A percentile compares a stretch with the other conserved stretches of the same genome.
These are phyloP conservation scores for Clistopyga incitator DNA, from an alignment of 2,888 invertebrate species.

Conservation along the genomic window DNA sequence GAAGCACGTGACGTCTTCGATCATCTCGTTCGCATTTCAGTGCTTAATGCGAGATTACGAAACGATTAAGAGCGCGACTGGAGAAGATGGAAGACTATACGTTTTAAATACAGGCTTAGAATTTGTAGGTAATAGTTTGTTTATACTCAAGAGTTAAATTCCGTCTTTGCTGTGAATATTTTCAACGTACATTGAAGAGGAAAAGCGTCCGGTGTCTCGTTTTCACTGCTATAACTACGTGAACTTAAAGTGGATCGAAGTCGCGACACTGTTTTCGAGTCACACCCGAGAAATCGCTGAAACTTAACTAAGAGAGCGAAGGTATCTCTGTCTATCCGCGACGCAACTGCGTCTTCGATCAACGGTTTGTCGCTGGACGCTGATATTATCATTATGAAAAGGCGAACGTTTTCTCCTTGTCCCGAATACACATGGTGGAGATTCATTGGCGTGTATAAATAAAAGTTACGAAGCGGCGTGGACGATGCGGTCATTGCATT, in stretches of 20 bases:
- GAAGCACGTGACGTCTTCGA: no score
- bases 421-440: constrained; percentile 27
- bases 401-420: constrained; percentile 52
- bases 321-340: constrained; percentile 8
- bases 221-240: not conserved
- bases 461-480: constrained; percentile 21
- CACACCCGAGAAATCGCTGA: not conserved
- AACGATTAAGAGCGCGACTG: not conserved
- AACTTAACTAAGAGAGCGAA: constrained; percentile 3
- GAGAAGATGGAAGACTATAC: not conserved
- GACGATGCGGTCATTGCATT: constrained; percentile 18
- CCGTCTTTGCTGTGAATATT: not conserved
- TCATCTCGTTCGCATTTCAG: not conserved
- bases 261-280: constrained; percentile 31
- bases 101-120: not conserved
- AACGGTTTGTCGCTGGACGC: constrained; percentile 40
- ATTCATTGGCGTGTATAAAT: constrained; percentile 51
- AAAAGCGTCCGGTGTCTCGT: not conserved
- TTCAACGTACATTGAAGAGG: not conserved
- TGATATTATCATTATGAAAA: constrained; percentile 44
- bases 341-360: constrained; percentile 46
- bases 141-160: not conserved
- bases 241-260: not conserved
- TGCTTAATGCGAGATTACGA: not conserved
- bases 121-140: not conserved